These are phyloP conservation scores for Eupithecia subfuscata DNA, from an alignment of 2,888 invertebrate genomes.

Conservation along the genomic window DNA sequence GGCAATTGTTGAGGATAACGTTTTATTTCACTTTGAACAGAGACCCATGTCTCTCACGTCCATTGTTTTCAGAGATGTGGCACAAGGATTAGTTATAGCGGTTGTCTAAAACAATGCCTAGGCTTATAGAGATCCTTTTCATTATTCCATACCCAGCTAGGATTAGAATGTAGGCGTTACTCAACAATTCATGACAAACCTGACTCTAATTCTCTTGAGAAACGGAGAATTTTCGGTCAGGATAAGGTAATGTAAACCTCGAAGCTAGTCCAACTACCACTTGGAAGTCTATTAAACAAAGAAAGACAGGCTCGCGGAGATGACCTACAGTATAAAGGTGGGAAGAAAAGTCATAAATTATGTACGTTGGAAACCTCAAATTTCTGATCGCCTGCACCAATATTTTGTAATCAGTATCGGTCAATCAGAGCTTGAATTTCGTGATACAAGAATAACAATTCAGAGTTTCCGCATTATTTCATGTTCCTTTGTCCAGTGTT, in stretches of 20 bases:
- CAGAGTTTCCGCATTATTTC: slow-evolving; percentile 12
- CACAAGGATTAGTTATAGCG: slow-evolving; percentile 20
- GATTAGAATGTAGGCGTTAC: slow-evolving; percentile 4
- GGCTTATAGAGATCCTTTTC: slow-evolving; percentile 9
- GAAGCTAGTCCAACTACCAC: not conserved
- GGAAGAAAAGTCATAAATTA: not conserved
- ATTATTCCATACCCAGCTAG: slow-evolving; percentile 8
- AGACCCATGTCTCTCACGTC: slow-evolving; percentile 22
- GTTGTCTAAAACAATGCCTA: slow-evolving; percentile 29
- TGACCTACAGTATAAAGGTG: not conserved
- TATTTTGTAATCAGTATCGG: slow-evolving; percentile 4
- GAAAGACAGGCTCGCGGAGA: not conserved
- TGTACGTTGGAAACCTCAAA: not conserved
- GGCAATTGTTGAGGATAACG: not conserved
- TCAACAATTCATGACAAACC: not conserved
- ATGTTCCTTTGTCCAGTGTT: slow-evolving; percentile 15
- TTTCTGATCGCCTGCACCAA: not conserved
- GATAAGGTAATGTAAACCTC: not conserved
- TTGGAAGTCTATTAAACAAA: not conserved
- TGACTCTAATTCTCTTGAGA: not conserved
- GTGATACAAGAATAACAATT: not conserved
- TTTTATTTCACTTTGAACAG: slow-evolving; percentile 14
- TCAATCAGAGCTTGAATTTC: not conserved
- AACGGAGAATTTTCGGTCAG: not conserved
- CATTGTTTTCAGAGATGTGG: slow-evolving; percentile 25